Conservation (phyloP, 2,797 vertebrate genomes). For the Fundulus diaphanus region DNA sequence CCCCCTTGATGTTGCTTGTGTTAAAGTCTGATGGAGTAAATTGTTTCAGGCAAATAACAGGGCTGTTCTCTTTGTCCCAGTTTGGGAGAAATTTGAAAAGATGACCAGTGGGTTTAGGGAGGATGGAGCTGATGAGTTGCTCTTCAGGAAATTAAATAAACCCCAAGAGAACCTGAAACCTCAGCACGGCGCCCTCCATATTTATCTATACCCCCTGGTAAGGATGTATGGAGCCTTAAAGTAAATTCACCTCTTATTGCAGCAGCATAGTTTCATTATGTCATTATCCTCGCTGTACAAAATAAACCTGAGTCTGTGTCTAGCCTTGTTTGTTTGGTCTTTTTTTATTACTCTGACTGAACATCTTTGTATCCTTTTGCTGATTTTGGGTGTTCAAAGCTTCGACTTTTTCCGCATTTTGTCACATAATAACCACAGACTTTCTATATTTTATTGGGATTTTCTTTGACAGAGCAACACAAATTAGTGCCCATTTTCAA, state of each 20-base stretch:
- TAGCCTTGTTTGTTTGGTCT: neutral
- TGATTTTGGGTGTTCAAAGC: no score
- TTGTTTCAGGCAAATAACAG: constrained; percentile 43
- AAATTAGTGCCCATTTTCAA: no score
- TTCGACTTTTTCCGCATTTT: neutral
- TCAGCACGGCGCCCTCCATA: no score
- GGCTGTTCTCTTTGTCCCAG: constrained; percentile 13
- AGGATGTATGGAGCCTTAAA: neutral
- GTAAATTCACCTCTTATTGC: neutral
- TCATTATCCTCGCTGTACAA: neutral
- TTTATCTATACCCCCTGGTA: neutral
- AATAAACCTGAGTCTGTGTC: neutral
- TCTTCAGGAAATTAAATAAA: neutral
- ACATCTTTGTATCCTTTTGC: neutral
- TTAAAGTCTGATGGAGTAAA: constrained; percentile 37
- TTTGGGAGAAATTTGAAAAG: constrained; percentile 15
- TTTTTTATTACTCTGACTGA: neutral
- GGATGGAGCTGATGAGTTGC: neutral
- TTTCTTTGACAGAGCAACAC: no score
- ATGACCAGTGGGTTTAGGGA: constrained; percentile 11
- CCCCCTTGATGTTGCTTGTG: constrained; percentile 37
- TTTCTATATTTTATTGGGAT: neutral
- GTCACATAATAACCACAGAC: neutral
- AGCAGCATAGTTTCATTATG: neutral
- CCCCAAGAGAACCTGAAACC: neutral